Conservation (phyloP, 1,140 invertebrate genomes). For the Tenebrio molitor region DNA sequence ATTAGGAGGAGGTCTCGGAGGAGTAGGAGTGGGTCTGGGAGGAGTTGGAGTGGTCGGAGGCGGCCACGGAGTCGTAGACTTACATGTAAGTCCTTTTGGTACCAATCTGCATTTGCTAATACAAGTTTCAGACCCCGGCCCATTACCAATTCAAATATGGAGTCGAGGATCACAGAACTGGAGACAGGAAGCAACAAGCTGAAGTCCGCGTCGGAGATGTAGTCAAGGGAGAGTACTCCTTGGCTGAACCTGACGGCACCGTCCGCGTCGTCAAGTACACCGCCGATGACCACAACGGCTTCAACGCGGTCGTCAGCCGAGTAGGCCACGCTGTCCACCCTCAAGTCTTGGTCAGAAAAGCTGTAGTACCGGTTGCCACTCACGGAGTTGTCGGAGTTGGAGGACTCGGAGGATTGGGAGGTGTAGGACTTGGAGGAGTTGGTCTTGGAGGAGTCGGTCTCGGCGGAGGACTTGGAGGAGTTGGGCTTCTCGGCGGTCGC, state of each 20-base stretch:
- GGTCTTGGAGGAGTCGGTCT: neutral
- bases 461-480: neutral
- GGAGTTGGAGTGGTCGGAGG: neutral
- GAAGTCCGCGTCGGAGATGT: constrained; percentile 57
- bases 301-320: constrained; percentile 66
- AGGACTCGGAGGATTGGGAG: neutral
- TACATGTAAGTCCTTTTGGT: constrained; percentile 5
- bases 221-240: constrained; percentile 67
- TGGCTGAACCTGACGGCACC: constrained; percentile 72
- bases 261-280: constrained; percentile 72
- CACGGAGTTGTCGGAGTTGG: neutral
- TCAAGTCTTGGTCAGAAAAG: constrained; percentile 6
- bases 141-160: constrained; percentile 78
- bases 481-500: neutral
- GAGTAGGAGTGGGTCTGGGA: neutral
- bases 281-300: constrained; percentile 72
- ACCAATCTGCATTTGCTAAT: no score
- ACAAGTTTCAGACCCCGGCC: constrained; percentile 61
- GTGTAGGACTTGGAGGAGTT: neutral
- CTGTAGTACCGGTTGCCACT: neutral
- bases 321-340: constrained; percentile 48
- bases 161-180: constrained; percentile 77
- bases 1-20: neutral
- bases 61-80: neutral
- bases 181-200: constrained; percentile 73